Evolutionary conservation across 2,888 invertebrate genomes (phyloP).

Genomic region (Macrophya alboannulata): DNA sequence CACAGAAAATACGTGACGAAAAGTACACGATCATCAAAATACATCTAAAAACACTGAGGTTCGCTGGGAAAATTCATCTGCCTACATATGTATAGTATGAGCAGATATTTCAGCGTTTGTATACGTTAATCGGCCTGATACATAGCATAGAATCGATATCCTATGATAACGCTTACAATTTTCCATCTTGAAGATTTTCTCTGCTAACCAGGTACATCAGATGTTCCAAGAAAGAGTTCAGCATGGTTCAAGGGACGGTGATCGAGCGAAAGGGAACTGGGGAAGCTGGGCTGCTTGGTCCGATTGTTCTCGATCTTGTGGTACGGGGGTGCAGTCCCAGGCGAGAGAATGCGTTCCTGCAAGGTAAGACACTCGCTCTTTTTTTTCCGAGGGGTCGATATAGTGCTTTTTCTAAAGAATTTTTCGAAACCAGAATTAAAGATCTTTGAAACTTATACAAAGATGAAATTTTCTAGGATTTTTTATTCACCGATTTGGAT

Average conservation of each 20-base stretch:
- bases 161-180: too few species aligned
- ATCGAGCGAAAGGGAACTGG: conserved; percentile 82
- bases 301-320: conserved; percentile 89
- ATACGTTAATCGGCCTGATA: too few species aligned
- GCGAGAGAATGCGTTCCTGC: conserved; percentile 85
- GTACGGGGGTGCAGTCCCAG: conserved; percentile 88
- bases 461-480: not conserved
- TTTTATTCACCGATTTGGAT: not conserved
- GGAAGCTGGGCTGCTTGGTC: conserved; percentile 89
- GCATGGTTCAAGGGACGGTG: conserved; percentile 71
- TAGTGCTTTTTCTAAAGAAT: not conserved
- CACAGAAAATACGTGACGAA: too few species aligned
- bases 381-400: not conserved
- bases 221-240: conserved; percentile 75
- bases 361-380: conserved; percentile 77
- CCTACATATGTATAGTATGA: too few species aligned
- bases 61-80: too few species aligned
- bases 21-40: too few species aligned
- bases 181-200: too few species aligned
- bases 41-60: too few species aligned
- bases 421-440: not conserved
- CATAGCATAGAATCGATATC: too few species aligned
- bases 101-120: too few species aligned
- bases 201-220: conserved; percentile 73
- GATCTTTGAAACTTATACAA: not conserved